Base-by-base conservation (phyloP, 1,140 invertebrate genomes). In the Drosophila pruinosa region DNA sequence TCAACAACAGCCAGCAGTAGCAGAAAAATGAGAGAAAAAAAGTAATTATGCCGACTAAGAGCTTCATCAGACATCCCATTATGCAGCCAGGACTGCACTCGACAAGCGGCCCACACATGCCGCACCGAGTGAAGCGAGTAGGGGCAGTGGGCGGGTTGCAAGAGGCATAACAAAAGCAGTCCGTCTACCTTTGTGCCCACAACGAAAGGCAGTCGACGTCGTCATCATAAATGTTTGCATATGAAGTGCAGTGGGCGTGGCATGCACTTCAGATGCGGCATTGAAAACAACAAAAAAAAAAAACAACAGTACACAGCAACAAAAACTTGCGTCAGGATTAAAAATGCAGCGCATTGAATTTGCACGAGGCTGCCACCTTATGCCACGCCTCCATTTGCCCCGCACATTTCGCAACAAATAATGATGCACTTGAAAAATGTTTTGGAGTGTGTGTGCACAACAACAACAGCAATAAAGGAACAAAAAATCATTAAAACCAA, bases 41-140 rank as follows among this genome's bases (percentile, higher is more conserved):
- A 88, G 83, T 88, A 88, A 88, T 88, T 88, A 88, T 89, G 83
- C 78, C 82, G 82, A 88, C 82, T 88, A 88, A 88, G 82, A 88
- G 82, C 82, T 88, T 88, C 82, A 88, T 88, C 82, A 88, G 82
- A 88, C 82, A 88, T 88, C 82, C 82, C 75, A 88, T 88, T 88
- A 88, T 88, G 83, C 83, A 80, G 58, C 82, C 72, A 70, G 75
- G 72, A 82, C 74, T 88, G 75, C 82, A 88, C 82, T 88, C 78
- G 82, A 82, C 75, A 72, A 72, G 38, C 73, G 45, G 58, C 75
- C 58, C 72, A 83, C 75, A 73, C 65, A 75, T 48, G 31, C 65
- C 54, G 43, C 59, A 19, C 26, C 10, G 12, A 39, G 75, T 43
- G 17, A 39, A 26, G 24, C 15, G 5, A 4, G 62, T 3, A 8